Conservation (phyloP, 1,140 invertebrate genomes). For the Drosophila bipectinata region DNA sequence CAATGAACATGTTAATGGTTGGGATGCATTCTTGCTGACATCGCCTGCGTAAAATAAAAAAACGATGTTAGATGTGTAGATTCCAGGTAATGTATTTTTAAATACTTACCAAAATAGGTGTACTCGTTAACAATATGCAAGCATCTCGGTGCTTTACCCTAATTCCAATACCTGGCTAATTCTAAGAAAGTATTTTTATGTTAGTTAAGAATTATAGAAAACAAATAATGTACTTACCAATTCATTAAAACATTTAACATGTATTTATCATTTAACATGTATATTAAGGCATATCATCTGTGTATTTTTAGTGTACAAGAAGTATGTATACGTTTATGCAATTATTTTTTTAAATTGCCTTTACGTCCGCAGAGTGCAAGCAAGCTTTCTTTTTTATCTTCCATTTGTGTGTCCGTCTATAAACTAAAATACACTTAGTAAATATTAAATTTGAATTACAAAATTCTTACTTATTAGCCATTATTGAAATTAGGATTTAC, state of each 20-base stretch:
- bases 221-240: neutral
- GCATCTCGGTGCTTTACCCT: constrained; percentile 7
- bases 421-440: neutral
- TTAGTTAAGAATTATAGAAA: neutral
- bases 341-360: neutral
- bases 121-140: too few relatives aligned
- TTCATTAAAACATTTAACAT: neutral
- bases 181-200: neutral
- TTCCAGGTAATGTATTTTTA: neutral
- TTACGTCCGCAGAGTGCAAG: constrained; percentile 15
- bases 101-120: neutral
- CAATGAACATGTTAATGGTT: too few relatives aligned
- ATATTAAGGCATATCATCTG: neutral
- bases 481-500: constrained; percentile 50
- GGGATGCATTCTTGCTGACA: too few relatives aligned
- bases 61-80: too few relatives aligned
- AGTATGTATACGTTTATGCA: constrained; percentile 4
- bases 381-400: neutral
- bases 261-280: too few relatives aligned
- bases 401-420: neutral
- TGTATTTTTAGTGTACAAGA: constrained; percentile 3
- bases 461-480: constrained; percentile 18
- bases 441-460: neutral
- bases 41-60: too few relatives aligned
- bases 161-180: constrained; percentile 38